A percentile compares a stretch with the other conserved stretches of the same genome.
phyloP scores from a whole-genome alignment of 2,113 vertebrate genomes.

The Aramus guarauna region DNA sequence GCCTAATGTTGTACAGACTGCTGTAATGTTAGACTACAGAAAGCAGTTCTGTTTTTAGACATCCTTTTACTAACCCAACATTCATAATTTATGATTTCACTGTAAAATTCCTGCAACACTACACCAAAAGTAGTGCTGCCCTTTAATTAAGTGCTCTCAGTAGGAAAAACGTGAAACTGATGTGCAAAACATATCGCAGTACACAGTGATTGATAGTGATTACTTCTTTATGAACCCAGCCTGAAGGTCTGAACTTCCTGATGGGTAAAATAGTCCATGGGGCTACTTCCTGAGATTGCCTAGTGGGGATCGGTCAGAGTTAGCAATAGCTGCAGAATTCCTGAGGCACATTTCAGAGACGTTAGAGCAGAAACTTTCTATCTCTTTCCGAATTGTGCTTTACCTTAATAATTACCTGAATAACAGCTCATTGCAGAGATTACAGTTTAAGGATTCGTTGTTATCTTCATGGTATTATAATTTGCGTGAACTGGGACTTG shows the following conservation, averaged over 20 bases:
- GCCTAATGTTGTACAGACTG: conserved; percentile 71
- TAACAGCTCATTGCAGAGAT: neutral
- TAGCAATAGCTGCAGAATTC: conserved; percentile 77
- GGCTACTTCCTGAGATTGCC: conserved; percentile 86
- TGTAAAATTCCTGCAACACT: conserved; percentile 79
- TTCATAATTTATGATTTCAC: conserved; percentile 83
- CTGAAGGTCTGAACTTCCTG: conserved; percentile 87
- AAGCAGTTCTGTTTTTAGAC: conserved; percentile 81
- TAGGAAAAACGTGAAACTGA: conserved; percentile 77
- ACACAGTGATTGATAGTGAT: conserved; percentile 84
- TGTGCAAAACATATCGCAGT: conserved; percentile 73
- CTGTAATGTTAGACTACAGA: conserved; percentile 78
- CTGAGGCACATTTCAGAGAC: conserved; percentile 56
- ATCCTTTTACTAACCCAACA: conserved; percentile 76
- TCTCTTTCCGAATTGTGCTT: neutral
- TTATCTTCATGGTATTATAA: neutral
- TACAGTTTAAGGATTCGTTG: neutral
- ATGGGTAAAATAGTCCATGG: conserved; percentile 77
- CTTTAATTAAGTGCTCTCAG: conserved; percentile 80
- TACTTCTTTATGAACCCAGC: conserved; percentile 88
- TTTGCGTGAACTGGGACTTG: neutral
- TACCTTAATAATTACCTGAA: neutral
- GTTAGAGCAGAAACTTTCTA: neutral
- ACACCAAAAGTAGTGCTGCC: conserved; percentile 79
- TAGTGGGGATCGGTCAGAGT: conserved; percentile 71